Evolutionary conservation across 2,888 invertebrate species (phyloP), one percentile per base, ranked within the genome.

Genomic region (Andrena minutula): DNA sequence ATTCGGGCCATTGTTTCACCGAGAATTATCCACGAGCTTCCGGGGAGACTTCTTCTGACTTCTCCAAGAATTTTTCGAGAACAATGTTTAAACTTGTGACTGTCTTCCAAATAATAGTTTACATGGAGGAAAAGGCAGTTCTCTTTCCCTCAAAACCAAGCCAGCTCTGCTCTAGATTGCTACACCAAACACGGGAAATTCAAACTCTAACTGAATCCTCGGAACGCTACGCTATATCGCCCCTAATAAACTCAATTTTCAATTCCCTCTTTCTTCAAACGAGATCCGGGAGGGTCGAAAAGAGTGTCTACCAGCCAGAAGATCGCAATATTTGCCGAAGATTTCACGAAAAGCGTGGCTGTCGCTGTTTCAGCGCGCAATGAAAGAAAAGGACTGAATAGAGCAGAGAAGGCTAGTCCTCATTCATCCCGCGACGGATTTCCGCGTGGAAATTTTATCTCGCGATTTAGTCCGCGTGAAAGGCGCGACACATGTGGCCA

Each of bases 381-480:
- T 61, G 61, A 28, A 61, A 61, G 32, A 61, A 61, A 32, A 61
- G 61, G 32, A 30, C 28, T 28, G 61, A 32, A 61, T 16, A 32
- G 61, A n/a, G 28, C n/a, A 4, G 32, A 26, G 26, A 20, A 28
- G 61, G 23, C 23, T 10, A 53, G 32, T 65, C 65, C 53, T 47
- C 64, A 65, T 73, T 65, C 56, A 53, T 26, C 8, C 20, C 56
- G 56, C 28, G 41, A n/a, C 51, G 56, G 41, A 47, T 53, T 63
- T 76, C 5, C 70, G 26, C n/a, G 32, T 65, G 28, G 79, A 79
- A 79, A 79, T 73, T 69, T 73, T 60, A 73, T 69, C 51, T 47
- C 76, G 49, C 47, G 77, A 81, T 76, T 75, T 77, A 82, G 74
- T 49, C 68, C 56, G 30, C 16, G 32, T 71, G 78, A 83, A 82